Conservation (phyloP, 2,888 invertebrate genomes). For the Torymus texanus region DNA sequence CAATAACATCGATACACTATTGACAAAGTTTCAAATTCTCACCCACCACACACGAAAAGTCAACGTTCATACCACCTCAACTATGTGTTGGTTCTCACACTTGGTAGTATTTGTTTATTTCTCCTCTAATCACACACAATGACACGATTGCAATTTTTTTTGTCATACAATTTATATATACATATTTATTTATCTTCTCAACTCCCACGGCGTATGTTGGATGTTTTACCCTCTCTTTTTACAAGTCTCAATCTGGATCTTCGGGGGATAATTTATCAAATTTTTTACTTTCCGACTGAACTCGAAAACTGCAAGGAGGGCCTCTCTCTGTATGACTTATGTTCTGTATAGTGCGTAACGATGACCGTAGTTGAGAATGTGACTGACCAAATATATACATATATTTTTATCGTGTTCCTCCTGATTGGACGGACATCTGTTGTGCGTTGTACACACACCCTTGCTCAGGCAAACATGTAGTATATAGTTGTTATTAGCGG, state of each 20-base stretch:
- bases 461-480: conserved; percentile 28
- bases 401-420: background rate
- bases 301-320: background rate
- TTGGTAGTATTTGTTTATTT: conserved; percentile 36
- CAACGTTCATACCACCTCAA: conserved; percentile 4
- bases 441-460: conserved; percentile 1
- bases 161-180: conserved; percentile 5
- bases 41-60: background rate
- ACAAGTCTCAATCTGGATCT: conserved; percentile 25
- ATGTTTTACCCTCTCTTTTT: conserved; percentile 5
- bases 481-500: conserved; percentile 37
- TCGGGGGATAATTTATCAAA: background rate
- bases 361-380: conserved; percentile 17
- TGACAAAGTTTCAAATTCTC: background rate
- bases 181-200: conserved; percentile 16
- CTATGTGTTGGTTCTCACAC: conserved; percentile 42
- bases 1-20: too few species aligned
- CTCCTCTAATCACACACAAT: conserved; percentile 37
- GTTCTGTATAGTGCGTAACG: background rate
- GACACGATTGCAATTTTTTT: conserved; percentile 21
- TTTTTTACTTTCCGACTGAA: conserved; percentile 8
- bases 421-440: conserved; percentile 1
- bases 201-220: conserved; percentile 15
- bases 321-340: background rate
- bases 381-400: conserved; percentile 10